Base-by-base conservation (phyloP, 2,797 vertebrate species). In the Microchirus variegatus region DNA sequence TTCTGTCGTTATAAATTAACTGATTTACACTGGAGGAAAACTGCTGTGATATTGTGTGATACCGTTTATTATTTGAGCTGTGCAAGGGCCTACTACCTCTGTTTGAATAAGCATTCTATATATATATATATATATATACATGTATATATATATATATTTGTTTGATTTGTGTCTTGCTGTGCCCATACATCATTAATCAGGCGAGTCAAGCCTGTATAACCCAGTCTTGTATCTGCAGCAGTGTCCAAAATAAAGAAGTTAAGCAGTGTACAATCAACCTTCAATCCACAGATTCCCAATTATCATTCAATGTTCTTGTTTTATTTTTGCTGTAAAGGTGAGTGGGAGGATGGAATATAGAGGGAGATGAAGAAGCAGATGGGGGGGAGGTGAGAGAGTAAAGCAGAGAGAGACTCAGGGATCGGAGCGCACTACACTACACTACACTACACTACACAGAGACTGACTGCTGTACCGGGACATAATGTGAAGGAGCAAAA, bases 311-410 rank as follows among this genome's bases (percentile, higher is more conserved):
- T 79, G 79, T 75, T 63, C 41, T 79, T 41, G 13, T 14, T 41
- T 85, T 73, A 71, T 80, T 68, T 68, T 74, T 55, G 48, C 68
- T 72, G 68, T 82, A 72, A 70, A 82, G 64, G 73, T 86, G 88
- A 87, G 85, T 84, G 83, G 87, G 87, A 0, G 81, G 80, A 71
- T 78, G 81, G 54, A 82, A 71, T 63, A 81, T 38, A 78, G 65
- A 65, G 75, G 67, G 75, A 74, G 84, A 81, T 81, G 81, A 73
- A 61, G 78, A 68, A 73, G 66, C 69, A 73, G 78, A 75, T 52
- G 55, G 67, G 75, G 73, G 62, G 59, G 62, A 61, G 71, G 48
- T 63, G 62, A 51, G 64, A 49, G 51, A 49, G 60, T 35, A 41
- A 48, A 49, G 49, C 53, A 49, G 55, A 49, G 58, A 56, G 57